These are phyloP conservation scores for Perca schrenkii DNA, from an alignment of 2,113 vertebrate species.

Conservation along the genomic window DNA sequence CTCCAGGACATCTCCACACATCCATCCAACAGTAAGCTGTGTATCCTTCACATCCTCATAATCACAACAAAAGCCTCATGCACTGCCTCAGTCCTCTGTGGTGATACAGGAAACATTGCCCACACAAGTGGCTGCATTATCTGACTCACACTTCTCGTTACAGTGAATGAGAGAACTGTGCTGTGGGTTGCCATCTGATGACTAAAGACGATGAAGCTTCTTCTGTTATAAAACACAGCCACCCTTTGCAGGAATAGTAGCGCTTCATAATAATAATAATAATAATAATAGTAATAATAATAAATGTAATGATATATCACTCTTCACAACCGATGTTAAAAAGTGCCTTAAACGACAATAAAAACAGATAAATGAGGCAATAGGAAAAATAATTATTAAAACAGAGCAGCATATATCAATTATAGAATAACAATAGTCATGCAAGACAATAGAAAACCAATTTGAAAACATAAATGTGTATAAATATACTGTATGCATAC, in stretches of 20 bases:
- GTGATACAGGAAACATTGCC: slow-evolving; percentile 9
- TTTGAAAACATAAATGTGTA: no score
- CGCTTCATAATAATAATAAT: background rate
- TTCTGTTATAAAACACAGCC: slow-evolving; percentile 31
- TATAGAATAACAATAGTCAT: no score
- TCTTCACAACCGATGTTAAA: no score
- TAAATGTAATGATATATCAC: no score
- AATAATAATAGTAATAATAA: no score
- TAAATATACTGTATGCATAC: no score
- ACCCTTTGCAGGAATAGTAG: slow-evolving; percentile 15
- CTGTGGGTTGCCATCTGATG: background rate
- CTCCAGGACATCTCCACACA: slow-evolving; percentile 15
- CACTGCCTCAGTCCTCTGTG: slow-evolving; percentile 6
- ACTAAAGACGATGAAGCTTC: slow-evolving; percentile 6
- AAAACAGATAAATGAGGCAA: no score
- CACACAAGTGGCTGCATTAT: slow-evolving; percentile 39
- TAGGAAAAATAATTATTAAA: no score
- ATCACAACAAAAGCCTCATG: slow-evolving; percentile 29
- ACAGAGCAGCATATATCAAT: no score
- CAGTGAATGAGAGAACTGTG: slow-evolving; percentile 41
- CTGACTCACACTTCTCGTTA: slow-evolving; percentile 21
- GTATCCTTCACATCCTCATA: slow-evolving; percentile 12
- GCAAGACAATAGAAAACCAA: no score
- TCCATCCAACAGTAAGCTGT: slow-evolving; percentile 33
- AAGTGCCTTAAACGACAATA: no score